Evolutionary conservation across 2,113 vertebrate genomes (phyloP), one percentile per base, ranked within the genome.

Genomic region (Electrona antarctica): DNA sequence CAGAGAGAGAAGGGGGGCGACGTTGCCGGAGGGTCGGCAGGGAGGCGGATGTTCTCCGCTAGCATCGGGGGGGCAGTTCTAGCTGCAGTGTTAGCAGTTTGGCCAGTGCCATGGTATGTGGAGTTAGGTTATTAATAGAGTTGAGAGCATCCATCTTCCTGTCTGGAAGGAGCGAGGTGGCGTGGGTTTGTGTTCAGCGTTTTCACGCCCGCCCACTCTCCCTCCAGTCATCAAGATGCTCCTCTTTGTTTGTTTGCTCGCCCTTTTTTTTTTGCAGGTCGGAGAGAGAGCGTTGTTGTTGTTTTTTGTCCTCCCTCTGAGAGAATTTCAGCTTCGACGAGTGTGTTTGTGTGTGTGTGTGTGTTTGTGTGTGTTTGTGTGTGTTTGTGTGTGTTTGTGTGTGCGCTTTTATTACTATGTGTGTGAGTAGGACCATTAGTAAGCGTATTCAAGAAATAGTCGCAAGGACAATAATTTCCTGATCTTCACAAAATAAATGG

Each of bases 111-210:
- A 82, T 84, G 87, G 85, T 89, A 90, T 90, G 88, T 90, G 86
- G 84, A 87, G 82, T 88, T 84, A 79, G 82, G 88, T 89, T 94
- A 93, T 93, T 93, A 91, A 90, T 93, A 92, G 91, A 85, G 77
- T 83, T 90, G 83, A 82, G 86, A 79, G 88, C 86, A 92, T 88
- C 85, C 87, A 89, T 90, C 90, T 91, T 91, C 88, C 88, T 93
- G 90, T 90, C 90, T 88, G 69, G 82, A 79, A 88, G 81, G 79
- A 90, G 83, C 72, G 73, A 88, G 87, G 85, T 88, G 85, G 86
- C 65, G 74, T 89, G 76, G 85, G 87, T 74, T 87, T 87, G 71
- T 90, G 75, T 87, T 90, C 87, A 91, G 89, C 90, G 90, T 81
- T 90, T 92, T 91, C 70, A 87, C 82, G 69, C 80, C 79, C 6